Conservation (phyloP, 2,888 invertebrate genomes). For the Chrysotoxum bicinctum region DNA sequence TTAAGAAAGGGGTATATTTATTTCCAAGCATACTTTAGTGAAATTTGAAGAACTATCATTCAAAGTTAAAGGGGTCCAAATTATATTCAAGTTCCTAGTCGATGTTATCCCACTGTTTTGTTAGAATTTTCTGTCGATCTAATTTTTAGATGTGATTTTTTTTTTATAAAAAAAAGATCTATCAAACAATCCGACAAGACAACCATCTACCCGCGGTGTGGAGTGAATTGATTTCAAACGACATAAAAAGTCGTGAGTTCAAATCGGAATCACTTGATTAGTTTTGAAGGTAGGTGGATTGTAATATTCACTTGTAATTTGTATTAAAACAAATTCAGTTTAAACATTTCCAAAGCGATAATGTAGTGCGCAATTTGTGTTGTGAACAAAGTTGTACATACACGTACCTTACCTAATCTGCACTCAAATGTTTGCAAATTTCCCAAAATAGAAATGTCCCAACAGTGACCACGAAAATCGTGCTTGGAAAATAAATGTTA, state of each 20-base stretch:
- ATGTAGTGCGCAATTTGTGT: slow-evolving; percentile 1
- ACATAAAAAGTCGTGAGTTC: neutral
- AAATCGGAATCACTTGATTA: slow-evolving; percentile 22
- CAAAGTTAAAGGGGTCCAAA: too few species aligned
- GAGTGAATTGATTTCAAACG: neutral
- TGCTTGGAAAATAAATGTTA: slow-evolving; percentile 29
- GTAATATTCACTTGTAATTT: slow-evolving; percentile 11
- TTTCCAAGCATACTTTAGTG: too few species aligned
- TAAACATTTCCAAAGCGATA: neutral
- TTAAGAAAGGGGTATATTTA: too few species aligned
- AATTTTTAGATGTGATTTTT: neutral
- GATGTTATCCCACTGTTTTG: neutral
- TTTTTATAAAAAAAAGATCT: neutral
- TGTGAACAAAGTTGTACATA: neutral
- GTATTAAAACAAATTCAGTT: slow-evolving; percentile 6
- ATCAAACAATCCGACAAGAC: slow-evolving; percentile 4
- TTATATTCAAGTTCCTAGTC: neutral
- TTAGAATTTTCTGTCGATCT: neutral
- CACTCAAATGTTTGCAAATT: slow-evolving; percentile 8
- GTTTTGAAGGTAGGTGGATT: slow-evolving; percentile 17
- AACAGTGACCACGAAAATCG: slow-evolving; percentile 29
- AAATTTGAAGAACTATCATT: too few species aligned
- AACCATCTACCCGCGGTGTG: neutral
- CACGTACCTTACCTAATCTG: neutral
- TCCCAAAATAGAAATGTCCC: slow-evolving; percentile 9